Evolutionary conservation across 2,888 invertebrate species (phyloP).

Genomic region (Hyles lineata): DNA sequence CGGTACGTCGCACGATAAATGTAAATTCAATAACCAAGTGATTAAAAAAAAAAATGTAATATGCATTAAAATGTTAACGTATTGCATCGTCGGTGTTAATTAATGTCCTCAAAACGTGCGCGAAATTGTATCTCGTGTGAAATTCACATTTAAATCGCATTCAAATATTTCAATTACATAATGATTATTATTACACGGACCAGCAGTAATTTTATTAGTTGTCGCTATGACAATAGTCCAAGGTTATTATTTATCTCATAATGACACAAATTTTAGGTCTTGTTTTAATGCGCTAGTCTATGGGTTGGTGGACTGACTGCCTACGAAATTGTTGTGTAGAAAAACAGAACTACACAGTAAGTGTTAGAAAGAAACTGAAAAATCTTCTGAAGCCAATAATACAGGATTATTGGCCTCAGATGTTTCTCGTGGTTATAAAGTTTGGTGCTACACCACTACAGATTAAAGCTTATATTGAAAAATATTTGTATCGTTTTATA

Average conservation of each 20-base stretch:
- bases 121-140: neutral
- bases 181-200: neutral
- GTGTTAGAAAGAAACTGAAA: too few species aligned
- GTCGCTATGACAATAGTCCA: neutral
- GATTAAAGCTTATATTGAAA: too few species aligned
- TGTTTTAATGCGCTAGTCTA: too few species aligned
- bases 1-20: too few species aligned
- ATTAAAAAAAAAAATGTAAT: neutral
- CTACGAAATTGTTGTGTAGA: too few species aligned
- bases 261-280: neutral
- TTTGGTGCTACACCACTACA: too few species aligned
- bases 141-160: constrained; percentile 3
- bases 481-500: too few species aligned
- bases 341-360: too few species aligned
- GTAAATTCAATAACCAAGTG: neutral
- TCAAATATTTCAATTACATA: neutral
- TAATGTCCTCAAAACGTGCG: constrained; percentile 1
- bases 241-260: neutral
- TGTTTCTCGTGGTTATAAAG: too few species aligned
- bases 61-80: neutral
- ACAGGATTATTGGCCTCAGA: too few species aligned
- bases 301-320: too few species aligned
- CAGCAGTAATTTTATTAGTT: neutral
- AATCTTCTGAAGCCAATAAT: too few species aligned
- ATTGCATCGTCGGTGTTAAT: neutral